phyloP scores from a whole-genome alignment of 2,113 vertebrate species.

The Chunga burmeisteri region DNA sequence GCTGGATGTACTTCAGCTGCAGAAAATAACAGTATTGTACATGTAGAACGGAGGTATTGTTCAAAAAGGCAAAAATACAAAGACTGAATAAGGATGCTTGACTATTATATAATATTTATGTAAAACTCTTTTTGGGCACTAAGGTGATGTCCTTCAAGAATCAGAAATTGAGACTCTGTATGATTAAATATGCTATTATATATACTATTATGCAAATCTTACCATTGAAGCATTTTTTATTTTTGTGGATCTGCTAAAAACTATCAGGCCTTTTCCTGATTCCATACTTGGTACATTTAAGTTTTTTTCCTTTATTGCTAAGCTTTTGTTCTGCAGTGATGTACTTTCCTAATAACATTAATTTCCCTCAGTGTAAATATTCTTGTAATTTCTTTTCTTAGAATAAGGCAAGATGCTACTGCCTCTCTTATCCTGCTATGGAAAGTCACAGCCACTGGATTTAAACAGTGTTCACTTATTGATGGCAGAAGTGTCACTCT shows the following conservation, averaged over 20 bases:
- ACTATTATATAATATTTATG: not conserved
- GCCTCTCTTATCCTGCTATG: slow-evolving; percentile 87
- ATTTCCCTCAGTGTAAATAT: not conserved
- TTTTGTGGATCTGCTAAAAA: not conserved
- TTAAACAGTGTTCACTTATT: slow-evolving; percentile 87
- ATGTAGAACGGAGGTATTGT: not conserved
- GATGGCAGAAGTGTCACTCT: slow-evolving; percentile 87
- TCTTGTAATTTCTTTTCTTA: slow-evolving; percentile 27
- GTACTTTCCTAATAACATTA: not conserved
- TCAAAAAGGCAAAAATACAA: not conserved
- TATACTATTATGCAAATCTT: not conserved
- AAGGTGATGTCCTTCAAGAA: not conserved
- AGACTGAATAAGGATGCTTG: not conserved
- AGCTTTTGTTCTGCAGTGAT: not conserved
- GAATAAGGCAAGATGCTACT: slow-evolving; percentile 86
- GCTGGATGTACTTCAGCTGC: not conserved
- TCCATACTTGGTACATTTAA: not conserved
- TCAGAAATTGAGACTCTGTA: not conserved
- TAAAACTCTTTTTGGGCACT: not conserved
- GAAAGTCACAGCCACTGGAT: slow-evolving; percentile 87
- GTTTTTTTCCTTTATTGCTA: not conserved
- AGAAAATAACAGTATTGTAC: not conserved
- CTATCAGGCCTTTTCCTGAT: not conserved
- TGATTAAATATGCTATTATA: not conserved
- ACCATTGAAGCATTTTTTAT: not conserved